phyloP scores from a whole-genome alignment of 2,888 invertebrate genomes.

The Glyphotaelius pellucidus region DNA sequence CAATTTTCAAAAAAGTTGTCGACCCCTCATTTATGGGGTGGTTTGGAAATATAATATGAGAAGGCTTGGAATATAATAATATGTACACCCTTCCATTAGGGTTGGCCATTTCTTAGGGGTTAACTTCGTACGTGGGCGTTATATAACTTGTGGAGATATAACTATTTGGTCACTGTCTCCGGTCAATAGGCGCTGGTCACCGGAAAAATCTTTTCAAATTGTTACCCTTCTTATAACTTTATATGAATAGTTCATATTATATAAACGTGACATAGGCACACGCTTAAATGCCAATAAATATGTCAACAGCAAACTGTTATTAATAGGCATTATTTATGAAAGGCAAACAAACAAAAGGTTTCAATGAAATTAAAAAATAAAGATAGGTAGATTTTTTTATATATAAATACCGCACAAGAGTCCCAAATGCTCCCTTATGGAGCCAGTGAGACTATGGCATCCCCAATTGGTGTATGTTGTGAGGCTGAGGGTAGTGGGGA shows the following conservation, averaged over 20 bases:
- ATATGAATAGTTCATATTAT: background rate
- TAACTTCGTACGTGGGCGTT: background rate
- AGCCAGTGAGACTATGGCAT: too few species aligned
- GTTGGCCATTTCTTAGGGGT: background rate
- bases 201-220: background rate
- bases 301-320: too few species aligned
- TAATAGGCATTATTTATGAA: too few species aligned
- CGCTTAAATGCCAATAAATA: too few species aligned
- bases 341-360: too few species aligned
- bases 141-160: background rate
- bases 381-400: too few species aligned
- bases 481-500: too few species aligned
- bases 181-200: background rate
- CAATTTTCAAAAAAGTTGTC: background rate
- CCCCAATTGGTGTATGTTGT: too few species aligned
- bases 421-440: too few species aligned
- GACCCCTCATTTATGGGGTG: background rate
- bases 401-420: too few species aligned
- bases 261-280: background rate
- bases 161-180: background rate
- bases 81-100: slow-evolving; percentile 2
- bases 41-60: background rate
- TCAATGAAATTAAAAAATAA: too few species aligned
- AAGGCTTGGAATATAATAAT: background rate
- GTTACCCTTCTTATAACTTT: background rate